Evolutionary conservation across 2,888 invertebrate genomes (phyloP), one percentile per base, ranked within the genome.

Genomic region (Buathra laborator): DNA sequence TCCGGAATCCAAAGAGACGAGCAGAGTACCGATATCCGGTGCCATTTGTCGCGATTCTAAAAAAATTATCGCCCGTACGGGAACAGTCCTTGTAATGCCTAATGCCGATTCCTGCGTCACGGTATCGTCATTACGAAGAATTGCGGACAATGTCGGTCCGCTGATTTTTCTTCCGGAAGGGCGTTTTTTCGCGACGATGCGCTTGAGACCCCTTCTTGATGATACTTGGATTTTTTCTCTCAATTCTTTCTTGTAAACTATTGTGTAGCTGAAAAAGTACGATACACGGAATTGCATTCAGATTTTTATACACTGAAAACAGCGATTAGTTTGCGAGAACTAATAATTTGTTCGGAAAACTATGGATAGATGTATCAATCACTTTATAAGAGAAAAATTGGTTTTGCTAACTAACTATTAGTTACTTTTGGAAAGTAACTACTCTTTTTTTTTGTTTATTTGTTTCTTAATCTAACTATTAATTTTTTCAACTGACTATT

Each of bases 1-100:
- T 0, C 98, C 98, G 87, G 97, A 97, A 91, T 97, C 97, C 85
- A 98, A 93, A 0, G 97, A 95, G 0, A 97, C 95, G 74, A 97
- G 93, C 12, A 98, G 94, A 0, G 96, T 96, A 10, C 97, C 98
- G 53, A 95, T 94, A 6, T 94, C 91, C 46, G 94, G 94, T 46
- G 94, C 94, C 91, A 94, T 94, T 44, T 95, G 94, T 79, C 98
- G 94, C 0, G 95, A 95, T 79, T 95, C 93, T 32, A 98, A 94
- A 93, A 97, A 97, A 72, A 97, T 90, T 92, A 96, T 95, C 82
- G 96, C 95, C 92, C 96, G 96, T 78, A 96, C 95, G 53, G 96
- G 95, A 24, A 96, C 94, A 71, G 94, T 94, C 86, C 96, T 94
- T 72, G 86, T 74, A 1, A 88, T 81, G 43, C 78, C 88, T n/a